Evolutionary conservation across 1,140 invertebrate species (phyloP).

Genomic region (Procambarus virginalis): DNA sequence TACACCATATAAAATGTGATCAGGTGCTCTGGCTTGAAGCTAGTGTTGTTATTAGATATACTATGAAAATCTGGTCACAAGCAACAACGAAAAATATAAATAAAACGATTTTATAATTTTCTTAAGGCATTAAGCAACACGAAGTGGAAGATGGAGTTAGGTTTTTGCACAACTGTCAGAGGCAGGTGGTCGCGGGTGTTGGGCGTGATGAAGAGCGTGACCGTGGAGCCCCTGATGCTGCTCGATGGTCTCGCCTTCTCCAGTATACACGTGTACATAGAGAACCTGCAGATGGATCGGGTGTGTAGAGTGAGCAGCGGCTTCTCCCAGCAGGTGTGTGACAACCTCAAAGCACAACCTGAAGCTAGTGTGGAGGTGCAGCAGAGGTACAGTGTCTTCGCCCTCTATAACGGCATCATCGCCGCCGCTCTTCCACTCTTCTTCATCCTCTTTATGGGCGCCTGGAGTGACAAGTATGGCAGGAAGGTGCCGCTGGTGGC

Average conservation of each 20-base stretch:
- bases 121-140: no score
- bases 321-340: conserved; percentile 26
- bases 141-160: no score
- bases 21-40: not conserved
- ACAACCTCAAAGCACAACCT: conserved; percentile 24
- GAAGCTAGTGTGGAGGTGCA: conserved; percentile 51
- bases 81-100: no score
- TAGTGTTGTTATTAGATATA: no score
- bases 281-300: conserved; percentile 60
- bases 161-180: no score
- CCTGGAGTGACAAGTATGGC: conserved; percentile 61
- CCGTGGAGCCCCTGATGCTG: conserved; percentile 56
- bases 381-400: conserved; percentile 47
- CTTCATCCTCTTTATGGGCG: conserved; percentile 64
- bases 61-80: no score
- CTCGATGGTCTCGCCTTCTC: conserved; percentile 54
- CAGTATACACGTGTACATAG: conserved; percentile 58
- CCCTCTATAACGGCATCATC: conserved; percentile 59
- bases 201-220: not conserved
- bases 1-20: not conserved
- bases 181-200: not conserved
- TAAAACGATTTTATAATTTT: no score
- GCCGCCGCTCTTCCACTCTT: conserved; percentile 47
- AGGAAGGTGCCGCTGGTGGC: conserved; percentile 54
- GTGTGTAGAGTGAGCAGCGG: conserved; percentile 32